Evolutionary conservation across 2,797 vertebrate species (phyloP).

Genomic region (Notolabrus celidotus): DNA sequence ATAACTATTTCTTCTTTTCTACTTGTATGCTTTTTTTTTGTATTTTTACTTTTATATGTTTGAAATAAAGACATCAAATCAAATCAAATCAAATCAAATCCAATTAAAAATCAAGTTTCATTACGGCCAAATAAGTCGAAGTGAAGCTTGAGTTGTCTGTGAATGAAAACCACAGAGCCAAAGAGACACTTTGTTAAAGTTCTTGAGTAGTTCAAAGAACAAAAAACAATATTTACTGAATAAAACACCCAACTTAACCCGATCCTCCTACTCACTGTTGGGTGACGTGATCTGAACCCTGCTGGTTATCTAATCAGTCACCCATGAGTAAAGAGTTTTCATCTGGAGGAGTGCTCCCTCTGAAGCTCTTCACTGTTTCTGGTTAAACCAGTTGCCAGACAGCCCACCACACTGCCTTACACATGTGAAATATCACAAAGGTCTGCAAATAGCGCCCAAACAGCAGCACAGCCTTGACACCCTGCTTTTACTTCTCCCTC

Average conservation of each 20-base stretch:
- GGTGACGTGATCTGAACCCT: constrained; percentile 52
- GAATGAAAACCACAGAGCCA: background rate
- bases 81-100: no score
- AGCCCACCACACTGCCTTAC: constrained; percentile 49
- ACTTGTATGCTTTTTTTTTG: no score
- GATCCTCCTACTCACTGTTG: constrained; percentile 29
- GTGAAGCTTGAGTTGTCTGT: background rate
- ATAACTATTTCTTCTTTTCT: no score
- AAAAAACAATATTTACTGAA: constrained; percentile 31
- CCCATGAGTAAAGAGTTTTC: constrained; percentile 44
- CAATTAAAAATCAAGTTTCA: no score
- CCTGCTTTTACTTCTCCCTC: constrained; percentile 68
- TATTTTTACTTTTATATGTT: no score
- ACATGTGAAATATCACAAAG: constrained; percentile 79
- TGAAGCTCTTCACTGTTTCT: constrained; percentile 30
- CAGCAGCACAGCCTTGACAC: constrained; percentile 51
- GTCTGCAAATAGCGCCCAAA: constrained; percentile 77
- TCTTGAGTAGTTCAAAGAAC: background rate
- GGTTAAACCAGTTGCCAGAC: constrained; percentile 60
- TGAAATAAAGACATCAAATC: no score
- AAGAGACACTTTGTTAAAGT: background rate
- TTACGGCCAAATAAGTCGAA: background rate
- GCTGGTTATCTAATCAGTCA: constrained; percentile 59
- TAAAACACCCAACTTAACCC: constrained; percentile 14
- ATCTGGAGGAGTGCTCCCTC: constrained; percentile 41